Conservation (phyloP, 2,888 invertebrate genomes). For the Temnothorax ravouxi region DNA sequence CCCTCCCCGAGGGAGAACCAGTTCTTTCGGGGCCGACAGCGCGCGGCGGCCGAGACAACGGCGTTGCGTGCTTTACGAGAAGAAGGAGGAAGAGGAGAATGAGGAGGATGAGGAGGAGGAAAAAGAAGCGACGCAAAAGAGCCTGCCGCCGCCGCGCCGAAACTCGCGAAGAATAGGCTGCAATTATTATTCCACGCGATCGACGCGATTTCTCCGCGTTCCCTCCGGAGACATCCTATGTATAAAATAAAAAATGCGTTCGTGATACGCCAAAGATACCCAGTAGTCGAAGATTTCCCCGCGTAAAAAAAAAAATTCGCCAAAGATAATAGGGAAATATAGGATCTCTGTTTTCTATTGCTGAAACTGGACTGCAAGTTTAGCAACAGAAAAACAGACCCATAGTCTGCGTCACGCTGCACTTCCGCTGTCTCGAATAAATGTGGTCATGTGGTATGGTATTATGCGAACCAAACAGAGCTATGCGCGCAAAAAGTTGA, state of each 20-base stretch:
- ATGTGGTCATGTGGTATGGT: background rate
- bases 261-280: background rate
- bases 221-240: background rate
- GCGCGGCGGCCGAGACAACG: slow-evolving; percentile 40
- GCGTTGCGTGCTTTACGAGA: slow-evolving; percentile 64
- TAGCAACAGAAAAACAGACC: too few relatives aligned
- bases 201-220: slow-evolving; percentile 1
- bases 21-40: slow-evolving; percentile 76
- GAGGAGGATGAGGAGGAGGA: slow-evolving; percentile 61
- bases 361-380: too few relatives aligned
- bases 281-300: too few relatives aligned
- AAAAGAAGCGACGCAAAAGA: slow-evolving; percentile 56
- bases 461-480: background rate
- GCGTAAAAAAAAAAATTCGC: too few relatives aligned
- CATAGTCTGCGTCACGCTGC: background rate
- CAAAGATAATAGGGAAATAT: background rate
- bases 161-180: slow-evolving; percentile 50
- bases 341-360: too few relatives aligned
- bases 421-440: background rate
- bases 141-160: slow-evolving; percentile 56
- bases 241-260: background rate
- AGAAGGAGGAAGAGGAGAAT: slow-evolving; percentile 33
- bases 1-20: slow-evolving; percentile 79
- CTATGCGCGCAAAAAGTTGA: background rate
- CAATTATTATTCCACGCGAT: slow-evolving; percentile 35